Percentiles rank a stretch among this genome's conserved stretches.
Conservation (phyloP, 2,797 vertebrate species). For the Tinamus major region DNA sequence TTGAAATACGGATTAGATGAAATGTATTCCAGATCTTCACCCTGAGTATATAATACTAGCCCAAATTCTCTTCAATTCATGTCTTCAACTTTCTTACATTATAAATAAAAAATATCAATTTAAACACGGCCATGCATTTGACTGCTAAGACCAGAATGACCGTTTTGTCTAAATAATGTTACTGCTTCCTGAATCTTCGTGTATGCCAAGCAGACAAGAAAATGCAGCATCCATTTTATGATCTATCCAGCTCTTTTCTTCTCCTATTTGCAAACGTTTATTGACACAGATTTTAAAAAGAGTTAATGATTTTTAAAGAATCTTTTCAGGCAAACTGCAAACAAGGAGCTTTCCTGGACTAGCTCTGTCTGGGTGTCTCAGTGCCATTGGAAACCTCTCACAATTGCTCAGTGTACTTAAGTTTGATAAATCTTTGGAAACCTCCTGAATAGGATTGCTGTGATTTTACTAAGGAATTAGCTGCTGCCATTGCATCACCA, state of each 20-base stretch:
- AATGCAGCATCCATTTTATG: neutral
- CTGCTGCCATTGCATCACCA: constrained; percentile 91
- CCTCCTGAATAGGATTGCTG: constrained; percentile 89
- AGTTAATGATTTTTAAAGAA: constrained; percentile 66
- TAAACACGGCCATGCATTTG: neutral
- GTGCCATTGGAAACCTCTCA: constrained; percentile 73
- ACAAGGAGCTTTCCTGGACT: constrained; percentile 68
- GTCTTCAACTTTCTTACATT: neutral
- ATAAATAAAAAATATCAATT: neutral
- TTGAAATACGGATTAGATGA: neutral
- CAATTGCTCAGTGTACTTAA: constrained; percentile 81
- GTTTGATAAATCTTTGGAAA: constrained; percentile 90
- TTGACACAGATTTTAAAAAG: constrained; percentile 56
- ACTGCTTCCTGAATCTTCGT: constrained; percentile 32
- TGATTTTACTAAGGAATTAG: constrained; percentile 93
- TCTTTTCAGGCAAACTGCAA: constrained; percentile 71
- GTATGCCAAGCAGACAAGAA: constrained; percentile 35
- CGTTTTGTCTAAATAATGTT: constrained; percentile 14
- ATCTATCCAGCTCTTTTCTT: constrained; percentile 8
- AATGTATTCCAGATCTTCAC: neutral
- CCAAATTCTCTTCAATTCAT: neutral
- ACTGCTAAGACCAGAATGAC: neutral
- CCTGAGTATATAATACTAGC: neutral
- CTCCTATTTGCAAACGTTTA: constrained; percentile 61
- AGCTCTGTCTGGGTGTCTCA: constrained; percentile 67